Base-by-base conservation (phyloP, 2,113 vertebrate species). In the Alligator sinensis region DNA sequence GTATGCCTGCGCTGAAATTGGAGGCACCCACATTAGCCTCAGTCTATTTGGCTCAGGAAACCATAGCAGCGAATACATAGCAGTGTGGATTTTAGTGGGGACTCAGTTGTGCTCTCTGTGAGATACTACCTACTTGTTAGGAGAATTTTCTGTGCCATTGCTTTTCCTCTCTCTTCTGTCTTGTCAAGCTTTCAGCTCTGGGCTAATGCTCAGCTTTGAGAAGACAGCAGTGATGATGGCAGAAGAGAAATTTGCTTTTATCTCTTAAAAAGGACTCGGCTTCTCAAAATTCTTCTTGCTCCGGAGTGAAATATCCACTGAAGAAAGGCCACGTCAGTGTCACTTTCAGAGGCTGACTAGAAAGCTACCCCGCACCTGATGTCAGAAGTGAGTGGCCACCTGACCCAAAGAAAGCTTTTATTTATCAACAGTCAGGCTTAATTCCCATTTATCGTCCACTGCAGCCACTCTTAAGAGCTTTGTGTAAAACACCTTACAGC, bases 361-460 rank as follows among this genome's bases (percentile, higher is more conserved):
- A 91, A 19, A 82, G 78, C 72, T 86, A 17, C 27, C 47, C 25
- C 38, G 25, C 77, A 80, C 34, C 70, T 28, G 27, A 3, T 75
- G 11, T 25, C 22, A n/a, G 74, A 63, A 82, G 47, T 47, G 91
- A 82, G 77, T 92, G n/a, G 28, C 68, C 30, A 70, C 30, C n/a
- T 11, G 21, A 22, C 18, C 11, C 30, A 70, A 70, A 9, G 5
- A 70, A 30, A 62, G 21, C 18, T 30, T 70, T 70, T 21, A 19
- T 34, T 70, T 68, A 18, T 34, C 89, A 91, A 55, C n/a, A 86
- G 77, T 63, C 87, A 89, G 58, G 59, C 57, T 93, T 77, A 9
- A 64, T 72, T 91, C 89, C 78, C 66, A 88, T 77, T 87, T 82
- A 30, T 88, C 66, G n/a, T 86, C 55, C n/a, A 92, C 72, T 81